Conservation (phyloP, 2,113 vertebrate species). For the Corvus moneduloides region DNA sequence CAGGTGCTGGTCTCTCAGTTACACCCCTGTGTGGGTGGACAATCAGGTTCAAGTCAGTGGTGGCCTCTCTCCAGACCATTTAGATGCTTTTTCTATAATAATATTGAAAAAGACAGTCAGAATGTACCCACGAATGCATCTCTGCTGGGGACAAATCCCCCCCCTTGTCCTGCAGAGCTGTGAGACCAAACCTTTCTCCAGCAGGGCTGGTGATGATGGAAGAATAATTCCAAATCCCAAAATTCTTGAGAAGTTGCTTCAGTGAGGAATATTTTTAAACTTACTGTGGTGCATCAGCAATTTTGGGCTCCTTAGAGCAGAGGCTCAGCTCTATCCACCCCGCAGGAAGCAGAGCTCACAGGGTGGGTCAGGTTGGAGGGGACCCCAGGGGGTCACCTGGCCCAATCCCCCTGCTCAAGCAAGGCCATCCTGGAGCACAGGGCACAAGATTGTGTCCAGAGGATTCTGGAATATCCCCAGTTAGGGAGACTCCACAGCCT, state of each 20-base stretch:
- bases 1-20: background rate
- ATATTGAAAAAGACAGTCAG: background rate
- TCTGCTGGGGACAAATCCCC: background rate
- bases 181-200: background rate
- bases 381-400: background rate
- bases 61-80: background rate
- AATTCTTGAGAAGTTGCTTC: background rate
- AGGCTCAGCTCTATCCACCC: background rate
- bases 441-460: background rate
- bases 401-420: background rate
- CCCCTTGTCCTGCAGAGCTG: rapidly evolving
- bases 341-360: rapidly evolving
- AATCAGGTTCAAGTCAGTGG: background rate
- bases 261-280: background rate
- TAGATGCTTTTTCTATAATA: background rate
- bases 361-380: background rate
- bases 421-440: background rate
- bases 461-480: background rate
- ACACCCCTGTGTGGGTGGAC: background rate
- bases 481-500: background rate
- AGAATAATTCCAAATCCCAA: background rate
- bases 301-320: background rate
- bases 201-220: rapidly evolving
- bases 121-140: background rate
- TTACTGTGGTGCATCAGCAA: rapidly evolving